Evolutionary conservation across 2,888 invertebrate genomes (phyloP), one percentile per base, ranked within the genome.

Genomic region (Amorpha juglandis): DNA sequence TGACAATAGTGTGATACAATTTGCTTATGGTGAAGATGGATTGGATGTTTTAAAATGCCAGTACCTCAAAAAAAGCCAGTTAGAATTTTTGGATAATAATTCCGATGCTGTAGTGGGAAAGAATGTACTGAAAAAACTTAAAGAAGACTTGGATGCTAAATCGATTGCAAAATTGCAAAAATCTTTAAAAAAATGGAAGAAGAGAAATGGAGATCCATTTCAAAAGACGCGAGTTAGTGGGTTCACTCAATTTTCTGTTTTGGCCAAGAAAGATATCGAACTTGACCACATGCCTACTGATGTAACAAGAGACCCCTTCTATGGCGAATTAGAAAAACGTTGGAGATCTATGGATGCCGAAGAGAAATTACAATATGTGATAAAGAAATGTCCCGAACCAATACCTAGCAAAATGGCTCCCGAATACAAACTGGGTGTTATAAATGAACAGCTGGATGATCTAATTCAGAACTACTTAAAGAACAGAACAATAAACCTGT

Each of bases 11-110:
- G 95, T 99, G 0, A 95, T 99, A 64, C 99, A 98, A 94, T 98
- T 98, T 87, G 94, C 96, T 19, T 99, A 98, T 78, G 99, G 99
- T 0, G 99, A 99, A 92, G 99, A 99, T 84, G 98, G 98, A 0
- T 93, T 98, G 74, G 99, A 99, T 80, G 96, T 99, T 62, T 93
- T 96, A 0, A 98, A 98, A 86, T 96, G 97, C 0, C 97, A 97
- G 74, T 99, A 97, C 85, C 93, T 99, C 14, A 96, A 95, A 64
- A 82, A 95, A 50, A 95, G 96, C 63, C 97, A 97, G 78, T 91
- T 98, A 47, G 92, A 94, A 19, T 98, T 99, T 82, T 92, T 99
- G 8, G 94, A 96, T n/a, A 95, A 96, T 42, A 99, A 99, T 88
- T 92, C 94, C 0, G 89, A 95, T 6, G 96, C 95, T 0, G 94